A percentile compares a stretch with the other conserved stretches of the same genome.
These are phyloP conservation scores for Lasioglossum morio DNA, from an alignment of 2,888 invertebrate species.

Conservation along the genomic window DNA sequence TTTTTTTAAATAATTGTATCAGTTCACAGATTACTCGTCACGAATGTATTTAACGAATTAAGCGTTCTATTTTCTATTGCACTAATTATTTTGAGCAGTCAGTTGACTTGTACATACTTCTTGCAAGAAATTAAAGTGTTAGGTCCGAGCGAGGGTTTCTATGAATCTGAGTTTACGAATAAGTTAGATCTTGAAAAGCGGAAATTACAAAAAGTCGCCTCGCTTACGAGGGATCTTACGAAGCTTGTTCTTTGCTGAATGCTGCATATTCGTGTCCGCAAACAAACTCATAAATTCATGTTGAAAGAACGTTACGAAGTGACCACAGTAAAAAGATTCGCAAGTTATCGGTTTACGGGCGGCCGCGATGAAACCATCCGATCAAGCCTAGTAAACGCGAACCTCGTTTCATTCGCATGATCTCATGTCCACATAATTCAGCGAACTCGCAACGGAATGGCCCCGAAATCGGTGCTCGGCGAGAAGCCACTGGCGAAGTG, in stretches of 20 bases:
- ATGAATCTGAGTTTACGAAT: neutral
- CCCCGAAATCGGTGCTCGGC: neutral
- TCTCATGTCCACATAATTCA: constrained; percentile 1
- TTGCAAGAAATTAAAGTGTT: neutral
- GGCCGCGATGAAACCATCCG: neutral
- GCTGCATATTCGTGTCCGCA: neutral
- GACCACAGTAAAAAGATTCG: neutral
- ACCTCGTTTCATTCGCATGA: constrained; percentile 14
- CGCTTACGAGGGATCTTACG: neutral
- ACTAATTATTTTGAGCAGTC: neutral
- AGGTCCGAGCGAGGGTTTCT: neutral
- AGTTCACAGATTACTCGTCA: neutral
- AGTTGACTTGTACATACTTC: neutral
- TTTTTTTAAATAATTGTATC: neutral
- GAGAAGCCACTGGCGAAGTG: neutral
- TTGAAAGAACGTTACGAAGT: neutral
- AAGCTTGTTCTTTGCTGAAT: neutral
- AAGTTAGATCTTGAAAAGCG: neutral
- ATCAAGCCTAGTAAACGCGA: neutral
- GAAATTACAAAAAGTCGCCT: neutral
- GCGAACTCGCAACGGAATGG: constrained; percentile 12
- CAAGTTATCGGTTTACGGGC: neutral
- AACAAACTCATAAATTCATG: neutral
- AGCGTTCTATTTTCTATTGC: neutral
- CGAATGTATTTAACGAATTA: neutral